Evolutionary conservation across 2,113 vertebrate species (phyloP).

Genomic region (Phaethornis superciliosus): DNA sequence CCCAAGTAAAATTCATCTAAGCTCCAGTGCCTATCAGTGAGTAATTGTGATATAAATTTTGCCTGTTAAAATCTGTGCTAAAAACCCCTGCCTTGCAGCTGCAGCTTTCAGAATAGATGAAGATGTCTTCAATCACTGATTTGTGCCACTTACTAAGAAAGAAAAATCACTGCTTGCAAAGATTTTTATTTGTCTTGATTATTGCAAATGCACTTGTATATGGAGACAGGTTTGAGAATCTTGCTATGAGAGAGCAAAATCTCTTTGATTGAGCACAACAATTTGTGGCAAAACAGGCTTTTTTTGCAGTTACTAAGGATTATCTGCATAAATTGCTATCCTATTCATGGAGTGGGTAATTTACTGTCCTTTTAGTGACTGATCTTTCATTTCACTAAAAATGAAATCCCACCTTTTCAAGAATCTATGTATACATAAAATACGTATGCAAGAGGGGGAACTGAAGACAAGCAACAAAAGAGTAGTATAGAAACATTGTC

Average conservation of each 20-base stretch:
- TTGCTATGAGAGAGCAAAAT: neutral
- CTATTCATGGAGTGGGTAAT: neutral
- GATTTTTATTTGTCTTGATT: neutral
- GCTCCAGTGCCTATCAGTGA: conserved; percentile 72
- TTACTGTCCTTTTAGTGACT: neutral
- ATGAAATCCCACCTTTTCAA: neutral
- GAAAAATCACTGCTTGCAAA: neutral
- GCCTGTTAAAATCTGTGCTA: neutral
- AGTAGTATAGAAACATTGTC: neutral
- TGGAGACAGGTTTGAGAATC: neutral
- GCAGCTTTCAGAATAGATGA: neutral
- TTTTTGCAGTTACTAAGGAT: neutral
- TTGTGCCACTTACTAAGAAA: neutral
- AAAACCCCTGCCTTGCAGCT: neutral
- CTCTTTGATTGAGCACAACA: neutral
- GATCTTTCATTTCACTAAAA: neutral
- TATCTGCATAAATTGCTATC: neutral
- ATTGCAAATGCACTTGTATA: neutral
- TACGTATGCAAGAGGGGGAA: neutral
- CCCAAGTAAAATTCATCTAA: conserved; percentile 77
- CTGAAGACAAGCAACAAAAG: neutral
- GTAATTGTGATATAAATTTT: neutral
- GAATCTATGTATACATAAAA: neutral
- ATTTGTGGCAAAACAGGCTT: neutral
- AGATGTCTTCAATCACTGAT: neutral